Evolutionary conservation across 2,888 invertebrate species (phyloP), one percentile per base, ranked within the genome.

Genomic region (Agonopterix arenella): DNA sequence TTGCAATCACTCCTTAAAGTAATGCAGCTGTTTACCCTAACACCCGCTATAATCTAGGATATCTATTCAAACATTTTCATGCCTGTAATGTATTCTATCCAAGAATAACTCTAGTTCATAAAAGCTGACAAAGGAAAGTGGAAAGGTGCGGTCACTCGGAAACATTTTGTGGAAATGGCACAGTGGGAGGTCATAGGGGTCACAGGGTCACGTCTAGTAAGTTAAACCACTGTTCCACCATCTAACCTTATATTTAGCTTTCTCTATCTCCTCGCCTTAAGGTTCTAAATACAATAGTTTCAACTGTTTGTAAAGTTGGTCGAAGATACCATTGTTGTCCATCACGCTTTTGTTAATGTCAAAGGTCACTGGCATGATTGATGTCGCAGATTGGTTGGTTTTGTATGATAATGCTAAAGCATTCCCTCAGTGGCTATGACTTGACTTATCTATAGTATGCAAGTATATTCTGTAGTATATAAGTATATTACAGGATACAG

Each of bases 311-410:
- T n/a, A 40, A 40, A 9, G 40, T 10, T 40, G 9, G 40, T 40
- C 40, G 10, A 40, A n/a, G 40, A 40, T n/a, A 40, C 18, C 4
- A 36, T 18, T 44, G 8, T 44, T 18, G 8, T 18, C 44, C 44
- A 28, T 16, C 16, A 44, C 13, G 9, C 40, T 62, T 28, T 28
- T 28, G 70, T 74, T 28, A 75, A 75, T 72, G 70, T 64, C 66
- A 66, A 65, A 68, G 79, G 71, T 76, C 76, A 73, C 65, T 67
- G 71, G 64, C 73, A 70, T 75, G 73, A 76, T 73, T 64, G 66
- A 70, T 75, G 66, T 58, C 54, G 50, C 52, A 44, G 46, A 44
- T 47, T 50, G 66, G 62, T 68, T 71, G 54, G 61, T 69, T 71
- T 68, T 67, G 61, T 63, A 55, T 51, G 62, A 61, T 53, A 57